Conservation (phyloP, 2,797 vertebrate species). For the Bucorvus abyssinicus region DNA sequence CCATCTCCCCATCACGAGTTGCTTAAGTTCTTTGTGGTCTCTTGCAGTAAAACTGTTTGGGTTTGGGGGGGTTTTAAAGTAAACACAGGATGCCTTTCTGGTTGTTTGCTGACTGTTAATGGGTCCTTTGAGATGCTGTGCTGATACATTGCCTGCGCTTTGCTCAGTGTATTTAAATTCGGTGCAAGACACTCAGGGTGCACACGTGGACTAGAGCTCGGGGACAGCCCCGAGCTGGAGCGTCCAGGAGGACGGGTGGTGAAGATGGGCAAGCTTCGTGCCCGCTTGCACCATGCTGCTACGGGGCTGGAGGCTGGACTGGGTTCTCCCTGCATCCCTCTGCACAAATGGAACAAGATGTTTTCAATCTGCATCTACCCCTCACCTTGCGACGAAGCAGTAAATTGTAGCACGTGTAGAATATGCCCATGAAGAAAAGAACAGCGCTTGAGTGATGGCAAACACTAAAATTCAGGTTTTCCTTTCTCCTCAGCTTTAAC, state of each 20-base stretch:
- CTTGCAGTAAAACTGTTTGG: not conserved
- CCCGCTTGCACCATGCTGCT: rapidly evolving
- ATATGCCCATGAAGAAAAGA: not conserved
- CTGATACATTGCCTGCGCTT: not conserved
- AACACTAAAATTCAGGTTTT: not conserved
- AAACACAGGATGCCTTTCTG: not conserved
- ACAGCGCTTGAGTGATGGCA: not conserved
- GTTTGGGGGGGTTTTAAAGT: not conserved
- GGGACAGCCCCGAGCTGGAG: not conserved
- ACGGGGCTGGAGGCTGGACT: rapidly evolving
- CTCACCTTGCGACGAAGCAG: not conserved
- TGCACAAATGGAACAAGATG: not conserved
- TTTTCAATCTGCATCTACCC: not conserved
- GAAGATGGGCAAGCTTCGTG: not conserved
- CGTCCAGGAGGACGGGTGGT: no score
- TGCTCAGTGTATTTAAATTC: not conserved
- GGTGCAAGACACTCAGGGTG: not conserved
- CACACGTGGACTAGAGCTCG: rapidly evolving
- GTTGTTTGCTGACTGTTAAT: not conserved
- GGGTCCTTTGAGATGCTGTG: not conserved
- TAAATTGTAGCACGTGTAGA: not conserved
- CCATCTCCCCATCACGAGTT: not conserved
- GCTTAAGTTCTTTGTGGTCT: not conserved
- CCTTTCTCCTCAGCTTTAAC: not conserved
- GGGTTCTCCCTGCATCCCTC: not conserved